Base-by-base conservation (phyloP, 2,888 invertebrate species). In the Hirtodrosophila confusa region DNA sequence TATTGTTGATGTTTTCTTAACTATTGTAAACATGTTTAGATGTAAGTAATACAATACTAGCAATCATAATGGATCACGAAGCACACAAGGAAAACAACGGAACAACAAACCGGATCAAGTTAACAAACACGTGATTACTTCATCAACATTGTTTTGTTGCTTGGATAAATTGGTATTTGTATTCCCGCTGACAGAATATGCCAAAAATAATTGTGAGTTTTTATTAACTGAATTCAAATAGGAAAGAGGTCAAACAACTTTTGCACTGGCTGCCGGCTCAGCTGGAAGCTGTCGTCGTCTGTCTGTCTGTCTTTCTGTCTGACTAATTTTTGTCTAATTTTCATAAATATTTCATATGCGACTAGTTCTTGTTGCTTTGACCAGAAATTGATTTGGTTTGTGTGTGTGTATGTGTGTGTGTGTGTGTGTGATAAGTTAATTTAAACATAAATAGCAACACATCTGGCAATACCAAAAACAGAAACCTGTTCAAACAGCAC, bases 401-500 rank as follows among this genome's bases (percentile, higher is more conserved):
- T 40, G 35, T 48, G 6, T 27, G 4, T 27, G 4, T 27, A 0
- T 27, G 27, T 2, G 27, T 27, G 6, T 27, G 17, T 17, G 17
- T 17, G 17, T 17, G 17, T 54, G 12, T 44, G 27, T 50, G 75
- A 62, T 31, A 44, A 27, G 23, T 50, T 62, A 24, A 69, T 45
- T 73, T 31, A 31, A 31, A 9, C 31, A 31, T 43, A 31, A 62
- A 47, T 12, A 10, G 37, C 53, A 57, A 11, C 49, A 37, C 44
- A 53, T 43, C 39, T 51, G 27, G 12, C 43, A 49, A 50, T 40
- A 39, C 29, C 45, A 57, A 50, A 40, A 63, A 7, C 24, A 24
- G 45, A 83, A 80, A 80, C 78, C 71, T 58, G 78, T 75, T 80
- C 50, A 44, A 62, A 41, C 55, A 23, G 39, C 54, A 61, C 54